These are phyloP conservation scores for Margarornis squamiger DNA, from an alignment of 2,797 vertebrate species.

Conservation along the genomic window DNA sequence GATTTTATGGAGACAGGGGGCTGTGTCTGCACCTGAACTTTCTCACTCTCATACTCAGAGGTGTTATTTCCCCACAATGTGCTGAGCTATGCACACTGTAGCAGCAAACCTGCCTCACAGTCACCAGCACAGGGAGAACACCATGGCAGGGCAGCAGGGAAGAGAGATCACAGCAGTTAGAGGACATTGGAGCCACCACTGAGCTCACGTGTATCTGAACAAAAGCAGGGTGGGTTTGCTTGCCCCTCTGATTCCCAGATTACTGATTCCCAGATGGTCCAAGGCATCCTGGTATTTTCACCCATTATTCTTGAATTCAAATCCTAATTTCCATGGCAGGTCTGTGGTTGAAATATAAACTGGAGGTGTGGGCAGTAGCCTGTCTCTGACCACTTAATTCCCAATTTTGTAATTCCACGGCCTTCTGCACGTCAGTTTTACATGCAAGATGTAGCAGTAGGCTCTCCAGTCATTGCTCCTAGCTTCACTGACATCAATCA, in stretches of 20 bases:
- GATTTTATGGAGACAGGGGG: not conserved
- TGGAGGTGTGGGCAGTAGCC: not conserved
- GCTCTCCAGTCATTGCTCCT: not conserved
- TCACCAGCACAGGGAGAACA: not conserved
- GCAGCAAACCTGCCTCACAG: not conserved
- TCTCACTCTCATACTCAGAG: not conserved
- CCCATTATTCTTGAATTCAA: not conserved
- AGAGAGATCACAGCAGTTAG: not conserved
- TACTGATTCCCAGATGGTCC: not conserved
- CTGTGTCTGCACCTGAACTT: not conserved
- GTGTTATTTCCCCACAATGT: not conserved
- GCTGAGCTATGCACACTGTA: accelerated
- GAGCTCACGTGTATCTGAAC: not conserved
- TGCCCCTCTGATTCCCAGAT: not conserved
- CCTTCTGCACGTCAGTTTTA: not conserved
- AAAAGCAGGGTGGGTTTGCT: not conserved
- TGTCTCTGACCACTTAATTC: not conserved
- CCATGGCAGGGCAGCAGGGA: not conserved
- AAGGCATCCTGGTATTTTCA: not conserved
- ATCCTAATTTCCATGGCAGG: not conserved
- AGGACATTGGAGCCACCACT: not conserved
- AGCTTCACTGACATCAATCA: not conserved
- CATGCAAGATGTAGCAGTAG: not conserved
- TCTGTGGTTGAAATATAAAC: not conserved
- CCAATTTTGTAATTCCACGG: not conserved